Evolutionary conservation across 2,113 vertebrate genomes (phyloP), one percentile per base, ranked within the genome.

Genomic region (Pluvialis apricaria): DNA sequence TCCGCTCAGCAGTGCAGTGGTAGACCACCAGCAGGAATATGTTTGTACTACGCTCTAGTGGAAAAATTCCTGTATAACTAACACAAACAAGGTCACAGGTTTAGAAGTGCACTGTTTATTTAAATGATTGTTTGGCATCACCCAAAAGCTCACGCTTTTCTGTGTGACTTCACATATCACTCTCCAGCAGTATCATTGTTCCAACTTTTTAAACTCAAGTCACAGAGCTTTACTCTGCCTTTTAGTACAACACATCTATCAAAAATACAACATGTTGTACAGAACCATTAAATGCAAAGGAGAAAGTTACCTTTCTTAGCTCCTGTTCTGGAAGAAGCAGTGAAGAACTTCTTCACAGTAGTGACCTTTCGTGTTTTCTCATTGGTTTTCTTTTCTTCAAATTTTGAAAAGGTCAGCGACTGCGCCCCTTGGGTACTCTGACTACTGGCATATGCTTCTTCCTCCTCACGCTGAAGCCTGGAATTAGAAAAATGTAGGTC

Each of bases 291-390:
- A 81, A 88, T 86, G 78, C 82, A 76, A 44, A 87, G 57, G 45
- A 31, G 75, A 38, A 71, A 80, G 88, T 93, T 98, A 99, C 99
- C 99, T 98, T 99, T 99, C 96, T 99, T 99, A 52, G 99, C 96
- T 84, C 98, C 98, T 18, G 98, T 97, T 82, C 99, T 98, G 38
- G 99, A 99, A 10, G 99, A 99, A 25, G 99, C 98, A 90, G 98
- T 99, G 98, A 99, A 99, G 98, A 99, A 99, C 87, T 99, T 99
- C 97, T 99, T 99, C 34, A 99, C 99, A 0, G 99, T 99, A 24
- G 99, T 99, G 82, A 99, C 99, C 90, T 99, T 99, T 13, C 99
- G 98, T 1, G 99, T 99, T 95, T 99, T 99, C 97, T 99, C 99
- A 8, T 99, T 99, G 90, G 99, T 99, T 96, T 99, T 99, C 98